Base-by-base conservation (phyloP, 1,140 invertebrate species). In the Frieseomelitta varia region DNA sequence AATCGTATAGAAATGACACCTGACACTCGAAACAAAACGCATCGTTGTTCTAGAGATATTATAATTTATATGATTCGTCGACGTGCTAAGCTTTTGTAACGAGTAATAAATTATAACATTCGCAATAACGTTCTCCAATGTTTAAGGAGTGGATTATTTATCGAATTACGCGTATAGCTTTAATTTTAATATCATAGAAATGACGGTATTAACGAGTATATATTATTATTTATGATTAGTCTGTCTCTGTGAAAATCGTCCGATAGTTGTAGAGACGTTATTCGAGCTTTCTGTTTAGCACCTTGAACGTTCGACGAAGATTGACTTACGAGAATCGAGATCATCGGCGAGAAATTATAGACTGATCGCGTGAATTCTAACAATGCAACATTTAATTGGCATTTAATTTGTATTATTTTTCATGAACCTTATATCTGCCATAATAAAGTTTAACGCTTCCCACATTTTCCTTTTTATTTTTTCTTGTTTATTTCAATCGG, bases 361-460 rank as follows among this genome's bases (percentile, higher is more conserved):
- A 89, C 84, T 88, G 84, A 89, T 68, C 58, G 78, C 56, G 74
- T 56, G 56, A 69, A 76, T 80, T 65, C n/a, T 58, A 74, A 53
- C 47, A 65, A 68, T 30, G 39, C 56, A 75, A 72, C n/a, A 73
- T 47, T 47, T 47, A 47, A 47, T 80, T 73, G 83, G 68, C 73
- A 78, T 81, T 87, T 84, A 76, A 84, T 85, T 58, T 79, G 58
- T 69, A 80, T 51, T 79, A 58, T 80, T 87, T 74, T 88, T 24
- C 47, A n/a, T 75, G 80, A 81, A 34, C 21, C 24, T 10, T 84
- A 80, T 84, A 84, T 24, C 72, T 63, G 81, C 71, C 73, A 67
- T 87, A 88, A 88, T 88, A 88, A 84, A 87, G 27, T 55, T 87
- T 76, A 47, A 79, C 58, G 81, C 85, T 88, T 87, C 85, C 63